These are phyloP conservation scores for Isaurus tuberculatus DNA, from an alignment of 92 coral and sea anemone genomes.

Conservation along the genomic window DNA sequence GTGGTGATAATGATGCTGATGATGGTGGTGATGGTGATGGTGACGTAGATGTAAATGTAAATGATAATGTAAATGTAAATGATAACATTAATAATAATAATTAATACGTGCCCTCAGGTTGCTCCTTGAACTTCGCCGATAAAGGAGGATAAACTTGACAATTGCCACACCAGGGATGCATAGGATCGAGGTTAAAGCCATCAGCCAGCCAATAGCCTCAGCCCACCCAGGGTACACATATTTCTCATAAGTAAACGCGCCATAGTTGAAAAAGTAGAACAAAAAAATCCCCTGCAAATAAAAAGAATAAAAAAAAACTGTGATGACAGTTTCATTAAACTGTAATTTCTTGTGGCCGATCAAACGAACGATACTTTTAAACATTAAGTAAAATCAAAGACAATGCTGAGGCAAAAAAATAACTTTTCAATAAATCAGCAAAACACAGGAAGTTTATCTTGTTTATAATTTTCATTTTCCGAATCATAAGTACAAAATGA, in stretches of 20 bases:
- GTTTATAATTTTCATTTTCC: too few species aligned
- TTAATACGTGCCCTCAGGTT: background rate
- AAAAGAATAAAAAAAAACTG: too few species aligned
- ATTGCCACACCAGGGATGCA: slow-evolving; percentile 73
- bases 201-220: slow-evolving; percentile 85
- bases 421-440: too few species aligned
- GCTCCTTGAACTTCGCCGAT: slow-evolving; percentile 14
- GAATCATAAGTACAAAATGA: too few species aligned
- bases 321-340: too few species aligned
- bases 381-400: too few species aligned
- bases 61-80: background rate
- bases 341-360: too few species aligned
- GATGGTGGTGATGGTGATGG: background rate
- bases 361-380: too few species aligned
- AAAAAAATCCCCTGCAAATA: slow-evolving; percentile 76
- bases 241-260: slow-evolving; percentile 74
- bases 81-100: background rate
- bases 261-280: slow-evolving; percentile 74
- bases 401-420: too few species aligned
- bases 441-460: too few species aligned
- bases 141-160: slow-evolving; percentile 51
- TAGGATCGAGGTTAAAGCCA: slow-evolving; percentile 76
- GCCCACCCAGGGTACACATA: slow-evolving; percentile 86
- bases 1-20: background rate
- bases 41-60: background rate